Conservation (phyloP, 2,113 vertebrate species). For the Callipepla californica region DNA sequence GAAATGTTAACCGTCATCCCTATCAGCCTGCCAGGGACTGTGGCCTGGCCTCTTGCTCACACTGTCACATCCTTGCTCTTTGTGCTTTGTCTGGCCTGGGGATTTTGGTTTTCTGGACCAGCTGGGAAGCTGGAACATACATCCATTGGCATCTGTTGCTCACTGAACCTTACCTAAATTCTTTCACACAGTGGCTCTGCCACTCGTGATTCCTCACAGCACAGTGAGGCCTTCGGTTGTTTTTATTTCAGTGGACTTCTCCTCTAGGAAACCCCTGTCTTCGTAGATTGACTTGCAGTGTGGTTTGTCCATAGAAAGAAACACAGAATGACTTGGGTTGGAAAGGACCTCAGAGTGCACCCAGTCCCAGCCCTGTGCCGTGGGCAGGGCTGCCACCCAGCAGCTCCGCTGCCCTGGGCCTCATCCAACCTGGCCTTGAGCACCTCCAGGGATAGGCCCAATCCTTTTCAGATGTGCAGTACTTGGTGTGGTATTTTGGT, state of each 20-base stretch:
- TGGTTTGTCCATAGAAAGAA: not conserved
- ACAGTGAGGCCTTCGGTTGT: not conserved
- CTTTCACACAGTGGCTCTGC: not conserved
- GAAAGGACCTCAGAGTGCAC: not conserved
- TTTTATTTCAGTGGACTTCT: not conserved
- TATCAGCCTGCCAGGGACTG: not conserved
- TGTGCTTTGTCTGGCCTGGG: not conserved
- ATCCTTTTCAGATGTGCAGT: not conserved
- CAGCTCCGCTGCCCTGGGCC: not conserved
- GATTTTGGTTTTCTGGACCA: not conserved
- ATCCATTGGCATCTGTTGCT: not conserved
- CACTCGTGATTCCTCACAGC: not conserved
- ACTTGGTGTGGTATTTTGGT: not conserved
- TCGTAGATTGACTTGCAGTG: fast-evolving
- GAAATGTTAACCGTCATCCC: not conserved
- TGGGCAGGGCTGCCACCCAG: not conserved
- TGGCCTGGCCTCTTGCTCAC: not conserved
- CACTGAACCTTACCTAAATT: not conserved
- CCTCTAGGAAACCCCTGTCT: not conserved
- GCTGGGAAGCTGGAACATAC: not conserved
- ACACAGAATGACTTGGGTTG: not conserved
- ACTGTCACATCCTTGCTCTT: not conserved
- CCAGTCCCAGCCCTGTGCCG: not conserved
- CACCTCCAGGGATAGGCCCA: not conserved
- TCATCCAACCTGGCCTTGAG: not conserved